Conservation (phyloP, 1,140 invertebrate genomes). For the Acromyrmex charruanus region DNA sequence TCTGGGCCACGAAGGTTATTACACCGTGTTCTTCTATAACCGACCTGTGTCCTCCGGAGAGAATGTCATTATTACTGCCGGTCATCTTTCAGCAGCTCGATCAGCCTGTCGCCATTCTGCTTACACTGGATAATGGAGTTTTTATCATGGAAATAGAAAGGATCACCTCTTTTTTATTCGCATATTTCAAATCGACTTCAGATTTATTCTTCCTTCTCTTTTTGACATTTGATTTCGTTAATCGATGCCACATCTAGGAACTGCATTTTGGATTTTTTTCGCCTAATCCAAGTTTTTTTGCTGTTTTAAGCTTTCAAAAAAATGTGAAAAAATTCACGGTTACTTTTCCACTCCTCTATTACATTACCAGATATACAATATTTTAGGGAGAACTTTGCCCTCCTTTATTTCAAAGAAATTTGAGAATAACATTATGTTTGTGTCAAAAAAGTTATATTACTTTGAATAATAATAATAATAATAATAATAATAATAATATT, state of each 20-base stretch:
- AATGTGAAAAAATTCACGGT: too few relatives aligned
- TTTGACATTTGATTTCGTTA: not conserved
- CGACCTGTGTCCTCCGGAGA: slow-evolving; percentile 47
- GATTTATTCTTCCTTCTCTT: not conserved
- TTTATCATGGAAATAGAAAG: slow-evolving; percentile 23
- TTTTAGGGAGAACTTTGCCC: too few relatives aligned
- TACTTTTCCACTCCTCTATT: too few relatives aligned
- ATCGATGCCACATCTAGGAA: not conserved
- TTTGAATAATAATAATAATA: not conserved
- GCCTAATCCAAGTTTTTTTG: too few relatives aligned
- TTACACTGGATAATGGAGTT: slow-evolving; percentile 39
- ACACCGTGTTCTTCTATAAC: slow-evolving; percentile 71
- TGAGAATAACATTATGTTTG: too few relatives aligned
- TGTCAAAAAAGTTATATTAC: not conserved
- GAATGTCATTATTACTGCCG: slow-evolving; percentile 66
- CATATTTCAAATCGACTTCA: not conserved
- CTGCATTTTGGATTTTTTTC: too few relatives aligned
- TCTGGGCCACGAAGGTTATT: slow-evolving; percentile 75
- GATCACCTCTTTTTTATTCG: not conserved
- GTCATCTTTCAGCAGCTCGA: slow-evolving; percentile 40
- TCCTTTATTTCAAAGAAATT: too few relatives aligned
- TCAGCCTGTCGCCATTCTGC: not conserved
- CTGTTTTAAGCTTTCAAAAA: too few relatives aligned
- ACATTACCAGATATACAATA: too few relatives aligned
- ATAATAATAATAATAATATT: not conserved